phyloP scores from a whole-genome alignment of 2,113 vertebrate species.

The Callospermophilus lateralis region DNA sequence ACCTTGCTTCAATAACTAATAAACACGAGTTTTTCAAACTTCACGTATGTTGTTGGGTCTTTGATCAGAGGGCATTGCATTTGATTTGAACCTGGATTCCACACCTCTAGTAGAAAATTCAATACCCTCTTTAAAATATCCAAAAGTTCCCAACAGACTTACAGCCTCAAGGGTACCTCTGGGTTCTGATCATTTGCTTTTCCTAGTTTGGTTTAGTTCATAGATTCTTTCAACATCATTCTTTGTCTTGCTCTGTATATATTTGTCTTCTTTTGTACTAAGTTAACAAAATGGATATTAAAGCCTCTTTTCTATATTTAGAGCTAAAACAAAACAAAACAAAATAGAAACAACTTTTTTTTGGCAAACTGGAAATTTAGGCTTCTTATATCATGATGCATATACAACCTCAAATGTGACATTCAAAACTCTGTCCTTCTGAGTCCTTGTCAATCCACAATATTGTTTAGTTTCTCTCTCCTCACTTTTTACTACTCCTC shows the following conservation, averaged over 20 bases:
- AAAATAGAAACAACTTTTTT: neutral
- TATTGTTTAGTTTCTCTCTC: neutral
- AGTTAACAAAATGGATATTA: neutral
- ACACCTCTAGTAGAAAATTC: neutral
- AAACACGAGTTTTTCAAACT: neutral
- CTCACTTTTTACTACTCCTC: neutral
- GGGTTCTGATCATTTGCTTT: neutral
- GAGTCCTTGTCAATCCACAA: neutral
- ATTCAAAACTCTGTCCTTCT: neutral
- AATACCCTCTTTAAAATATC: neutral
- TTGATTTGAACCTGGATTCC: neutral
- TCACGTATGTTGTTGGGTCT: neutral
- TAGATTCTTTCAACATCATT: neutral
- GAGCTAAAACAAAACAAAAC: neutral
- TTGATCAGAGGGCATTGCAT: neutral
- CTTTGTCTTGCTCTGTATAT: neutral
- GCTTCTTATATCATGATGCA: neutral
- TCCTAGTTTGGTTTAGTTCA: neutral
- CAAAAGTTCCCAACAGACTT: neutral
- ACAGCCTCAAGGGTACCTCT: neutral
- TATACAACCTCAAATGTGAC: neutral
- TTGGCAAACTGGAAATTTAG: neutral
- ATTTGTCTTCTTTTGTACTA: neutral
- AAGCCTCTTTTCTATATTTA: neutral
- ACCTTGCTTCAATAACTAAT: neutral